phyloP scores from a whole-genome alignment of 2,113 vertebrate species.

The Oryctolagus cuniculus region mOryCun1.1 NC_091440.1:117955501-117956000 shows the following conservation, averaged over 20 bases:
- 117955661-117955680: conserved; percentile 15
- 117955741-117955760: background rate
- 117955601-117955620: background rate
- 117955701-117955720: background rate
- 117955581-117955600: background rate
- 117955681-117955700: background rate
- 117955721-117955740: background rate
- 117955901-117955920: background rate
- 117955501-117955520: background rate
- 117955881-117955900: conserved; percentile 8
- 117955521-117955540: background rate
- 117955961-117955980: background rate
- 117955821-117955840: background rate
- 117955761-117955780: background rate
- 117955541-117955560: background rate
- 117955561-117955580: background rate
- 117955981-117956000: background rate
- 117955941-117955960: background rate
- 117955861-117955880: background rate
- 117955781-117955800: background rate
- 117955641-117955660: background rate
- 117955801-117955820: conserved; percentile 6
- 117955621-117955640: background rate
- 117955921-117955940: background rate
- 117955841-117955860: background rate